Base-by-base conservation (phyloP, 2,113 vertebrate species). In the Noturus placidus region DNA sequence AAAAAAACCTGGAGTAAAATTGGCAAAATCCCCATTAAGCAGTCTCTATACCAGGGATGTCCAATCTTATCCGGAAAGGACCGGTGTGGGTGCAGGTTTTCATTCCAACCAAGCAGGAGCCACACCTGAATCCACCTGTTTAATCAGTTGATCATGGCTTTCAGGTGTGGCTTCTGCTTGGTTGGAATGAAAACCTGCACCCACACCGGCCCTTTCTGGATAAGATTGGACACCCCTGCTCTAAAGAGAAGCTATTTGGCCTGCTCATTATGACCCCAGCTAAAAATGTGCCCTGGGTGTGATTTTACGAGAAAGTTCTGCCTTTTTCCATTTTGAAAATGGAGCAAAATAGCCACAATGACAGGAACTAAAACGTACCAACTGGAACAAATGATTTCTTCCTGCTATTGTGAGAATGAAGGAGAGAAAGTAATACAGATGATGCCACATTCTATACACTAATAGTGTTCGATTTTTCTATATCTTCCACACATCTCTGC, bases 371-470 rank as follows among this genome's bases (percentile, higher is more conserved):
- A 79, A 79, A n/a, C 2, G 35, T 57, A 54, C 50, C 52, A 4
- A 57, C 1, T 22, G 20, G 79, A 82, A 61, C 77, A 72, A 72
- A 56, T 72, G 67, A 84, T 85, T 85, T 22, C 33, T 61, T 57
- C 33, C 79, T 61, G 11, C 30, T 22, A 35, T 14, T 82, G 54
- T 42, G 20, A 82, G 30, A 82, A 38, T 25, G 27, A n/a, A 63
- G 25, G 42, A 74, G 35, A 74, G 70, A 42, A 42, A 74, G 70
- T 30, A 42, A 38, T 74, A 74, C 8, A 74, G 70, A 50, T 50
- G 38, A 50, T 13, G 46, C 27, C 63, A 52, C 46, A 67, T 52
- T 69, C 65, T 54, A 35, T 63, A 70, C 65, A 22, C 65, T 33
- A 84, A 46, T 70, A 50, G 4, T 25, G 19, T 84, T 84, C 7